These are phyloP conservation scores for Nudaria mundana DNA, from an alignment of 2,888 invertebrate genomes.

Conservation along the genomic window DNA sequence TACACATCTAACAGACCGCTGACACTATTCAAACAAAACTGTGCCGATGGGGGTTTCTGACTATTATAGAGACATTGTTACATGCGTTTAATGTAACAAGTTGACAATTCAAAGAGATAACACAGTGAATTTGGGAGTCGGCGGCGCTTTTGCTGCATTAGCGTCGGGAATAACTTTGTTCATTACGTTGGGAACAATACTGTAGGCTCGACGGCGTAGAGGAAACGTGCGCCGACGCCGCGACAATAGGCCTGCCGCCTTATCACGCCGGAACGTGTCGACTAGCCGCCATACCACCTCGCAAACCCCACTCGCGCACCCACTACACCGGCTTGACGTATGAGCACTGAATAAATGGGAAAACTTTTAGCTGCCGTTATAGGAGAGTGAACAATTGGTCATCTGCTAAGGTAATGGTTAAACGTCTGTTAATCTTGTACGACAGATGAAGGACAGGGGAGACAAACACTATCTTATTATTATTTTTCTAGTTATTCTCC, in stretches of 20 bases:
- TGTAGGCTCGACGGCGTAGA: conserved; percentile 74
- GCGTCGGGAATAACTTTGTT: conserved; percentile 78
- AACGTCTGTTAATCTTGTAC: conserved; percentile 63
- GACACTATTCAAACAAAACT: conserved; percentile 73
- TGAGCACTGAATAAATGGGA: conserved; percentile 79
- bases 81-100: conserved; percentile 47
- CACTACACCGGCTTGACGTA: conserved; percentile 62
- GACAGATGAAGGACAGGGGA: conserved; percentile 41
- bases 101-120: conserved; percentile 66
- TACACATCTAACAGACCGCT: conserved; percentile 58
- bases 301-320: conserved; percentile 15
- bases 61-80: conserved; percentile 51
- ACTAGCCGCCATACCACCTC: conserved; percentile 35
- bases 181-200: conserved; percentile 76
- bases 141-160: conserved; percentile 64
- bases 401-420: conserved; percentile 67
- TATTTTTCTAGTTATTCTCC: too few species aligned
- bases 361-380: conserved; percentile 75
- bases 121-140: conserved; percentile 66
- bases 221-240: conserved; percentile 81
- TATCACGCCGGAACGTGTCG: conserved; percentile 78
- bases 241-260: conserved; percentile 73
- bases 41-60: conserved; percentile 62
- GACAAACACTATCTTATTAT: conserved; percentile 41
- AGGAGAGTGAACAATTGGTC: conserved; percentile 78